A percentile compares a stretch with the other conserved stretches of the same genome.
These are phyloP conservation scores for Pachycephala philippinensis DNA, from an alignment of 2,113 vertebrate species.

Conservation along the genomic window DNA sequence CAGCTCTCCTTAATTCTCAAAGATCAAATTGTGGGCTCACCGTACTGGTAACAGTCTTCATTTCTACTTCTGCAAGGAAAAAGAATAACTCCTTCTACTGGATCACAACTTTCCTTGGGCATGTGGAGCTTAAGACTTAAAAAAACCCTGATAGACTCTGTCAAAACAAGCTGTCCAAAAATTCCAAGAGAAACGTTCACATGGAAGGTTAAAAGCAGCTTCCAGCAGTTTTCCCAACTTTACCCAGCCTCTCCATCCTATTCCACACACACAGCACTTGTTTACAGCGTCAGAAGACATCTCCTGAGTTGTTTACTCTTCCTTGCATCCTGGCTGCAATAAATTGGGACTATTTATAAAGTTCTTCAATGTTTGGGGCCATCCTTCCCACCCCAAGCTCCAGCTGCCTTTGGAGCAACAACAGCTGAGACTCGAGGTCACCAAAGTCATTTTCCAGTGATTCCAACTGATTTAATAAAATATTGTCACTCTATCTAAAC, in stretches of 20 bases:
- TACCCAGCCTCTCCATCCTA: not conserved
- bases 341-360: slow-evolving; percentile 10
- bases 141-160: accelerated
- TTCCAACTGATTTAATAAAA: not conserved
- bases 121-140: not conserved
- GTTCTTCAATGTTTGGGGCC: not conserved
- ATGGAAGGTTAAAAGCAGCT: not conserved
- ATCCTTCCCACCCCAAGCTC: not conserved
- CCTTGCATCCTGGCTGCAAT: not conserved
- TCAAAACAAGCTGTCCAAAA: not conserved
- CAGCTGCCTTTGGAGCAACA: not conserved
- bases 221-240: not conserved
- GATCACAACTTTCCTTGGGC: not conserved
- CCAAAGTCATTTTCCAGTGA: not conserved
- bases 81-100: not conserved
- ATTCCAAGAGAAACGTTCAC: not conserved
- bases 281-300: not conserved
- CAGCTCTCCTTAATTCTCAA: not conserved
- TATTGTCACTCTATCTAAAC: not conserved
- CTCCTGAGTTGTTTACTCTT: not conserved
- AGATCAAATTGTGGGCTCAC: not conserved
- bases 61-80: not conserved
- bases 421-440: not conserved
- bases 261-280: not conserved
- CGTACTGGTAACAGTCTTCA: not conserved